Base-by-base conservation (phyloP, 2,888 invertebrate genomes). In the Microctonus hyperodae region DNA sequence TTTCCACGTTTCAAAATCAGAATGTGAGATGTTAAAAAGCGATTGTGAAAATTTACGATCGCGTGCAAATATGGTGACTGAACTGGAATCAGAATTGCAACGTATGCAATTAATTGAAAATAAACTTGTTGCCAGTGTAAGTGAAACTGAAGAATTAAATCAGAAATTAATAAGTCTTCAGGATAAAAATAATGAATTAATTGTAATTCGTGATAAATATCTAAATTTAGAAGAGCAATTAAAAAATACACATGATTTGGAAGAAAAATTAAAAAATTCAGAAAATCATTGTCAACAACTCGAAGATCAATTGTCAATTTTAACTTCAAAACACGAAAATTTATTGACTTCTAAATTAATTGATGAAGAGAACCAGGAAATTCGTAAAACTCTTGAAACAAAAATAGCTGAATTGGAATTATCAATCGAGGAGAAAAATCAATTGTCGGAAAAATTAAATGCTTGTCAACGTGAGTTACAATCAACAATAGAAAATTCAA, bases 11-110 rank as follows among this genome's bases (percentile, higher is more conserved):
- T 51, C 56, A 35, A 64, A 61, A 35, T 48, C 68, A 23, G 66
- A 69, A 25, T 33, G 58, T 0, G 53, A 82, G 69, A 75, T 78
- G 44, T 50, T 75, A 4, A 85, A 86, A 74, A 78, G 85, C n/a
- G 75, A 79, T 64, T 76, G 68, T n/a, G 74, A 86, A 16, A 84
- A 81, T 66, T 75, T 78, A 22, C 64, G 63, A 63, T 55, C 72
- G 55, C 65, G 60, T 33, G 22, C 79, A 74, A 55, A 74, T 73
- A 68, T 78, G 77, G 16, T 74, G 59, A 68, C 44, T 67, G 31
- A 79, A 72, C 58, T 78, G 76, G 60, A 80, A 78, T 73, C 16
- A 68, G 76, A 13, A 33, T n/a, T 55, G 1, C 25, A 23, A n/a
- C 9, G 9, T 23, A 23, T 61, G 33, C 33, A 61, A 11, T 13